Conservation (phyloP, 2,888 invertebrate genomes). For the Palloptera scutellata region DNA sequence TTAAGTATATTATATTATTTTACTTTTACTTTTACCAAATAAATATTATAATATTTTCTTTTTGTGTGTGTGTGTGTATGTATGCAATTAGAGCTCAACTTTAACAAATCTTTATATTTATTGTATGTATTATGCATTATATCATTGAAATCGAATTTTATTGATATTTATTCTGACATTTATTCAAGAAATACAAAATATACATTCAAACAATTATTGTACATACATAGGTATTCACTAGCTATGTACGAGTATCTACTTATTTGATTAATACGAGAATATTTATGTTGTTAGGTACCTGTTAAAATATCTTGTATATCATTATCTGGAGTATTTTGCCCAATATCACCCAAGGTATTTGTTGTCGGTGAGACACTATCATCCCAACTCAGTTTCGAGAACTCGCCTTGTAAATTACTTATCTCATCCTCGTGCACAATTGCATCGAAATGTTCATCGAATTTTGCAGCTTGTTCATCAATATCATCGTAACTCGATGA, state of each 20-base stretch:
- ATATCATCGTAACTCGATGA: slow-evolving; percentile 56
- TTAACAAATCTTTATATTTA: slow-evolving; percentile 44
- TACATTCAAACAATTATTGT: not conserved
- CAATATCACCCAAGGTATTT: slow-evolving; percentile 61
- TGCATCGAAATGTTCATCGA: slow-evolving; percentile 58
- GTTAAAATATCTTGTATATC: slow-evolving; percentile 62
- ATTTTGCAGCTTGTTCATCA: slow-evolving; percentile 49
- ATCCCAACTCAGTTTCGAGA: slow-evolving; percentile 65
- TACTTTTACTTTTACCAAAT: not conserved
- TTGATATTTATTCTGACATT: too few species aligned
- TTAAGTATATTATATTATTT: slow-evolving; percentile 27
- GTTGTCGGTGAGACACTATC: slow-evolving; percentile 62
- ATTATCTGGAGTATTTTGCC: slow-evolving; percentile 62
- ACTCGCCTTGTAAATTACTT: slow-evolving; percentile 62
- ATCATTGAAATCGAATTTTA: not conserved
- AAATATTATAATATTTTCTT: not conserved
- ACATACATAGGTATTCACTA: slow-evolving; percentile 5
- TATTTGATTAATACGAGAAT: not conserved
- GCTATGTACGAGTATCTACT: not conserved
- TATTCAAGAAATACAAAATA: too few species aligned
- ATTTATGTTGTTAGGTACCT: slow-evolving; percentile 52
- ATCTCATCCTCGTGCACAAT: slow-evolving; percentile 61
- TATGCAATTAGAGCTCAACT: slow-evolving; percentile 63
- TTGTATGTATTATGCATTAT: slow-evolving; percentile 18
- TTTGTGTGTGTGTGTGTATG: slow-evolving; percentile 21